Evolutionary conservation across 2,797 vertebrate genomes (phyloP), one percentile per base, ranked within the genome.

Genomic region (Anolis apletophallus): DNA sequence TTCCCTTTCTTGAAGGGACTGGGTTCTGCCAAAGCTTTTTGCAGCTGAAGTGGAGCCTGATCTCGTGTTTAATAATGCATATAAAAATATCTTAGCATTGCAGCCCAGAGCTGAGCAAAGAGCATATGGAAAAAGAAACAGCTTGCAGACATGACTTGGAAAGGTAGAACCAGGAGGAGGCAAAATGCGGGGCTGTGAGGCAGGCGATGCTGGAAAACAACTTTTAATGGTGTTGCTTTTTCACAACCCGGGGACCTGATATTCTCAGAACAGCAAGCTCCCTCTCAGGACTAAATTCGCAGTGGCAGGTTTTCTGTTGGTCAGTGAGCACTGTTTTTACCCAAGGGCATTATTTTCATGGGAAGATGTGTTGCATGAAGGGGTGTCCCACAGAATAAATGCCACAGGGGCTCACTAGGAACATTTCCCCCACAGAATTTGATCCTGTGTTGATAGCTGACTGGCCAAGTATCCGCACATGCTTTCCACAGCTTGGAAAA

Each of bases 21-120:
- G 77, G 73, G 54, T 77, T 81, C 7, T 64, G 36, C 26, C 78
- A 90, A 86, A 1, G 3, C 36, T 88, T 87, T 90, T 52, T 78
- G 88, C 50, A 16, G 59, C 84, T 87, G 78, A 55, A 64, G n/a
- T 86, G 82, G 84, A 89, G 87, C 76, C 71, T 83, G 68, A 29
- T 84, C 83, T 89, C 40, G 40, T 1, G 34, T 89, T 89, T 87
- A 72, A 74, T 54, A 85, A 91, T 40, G 52, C 86, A 88, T 86
- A 69, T 87, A 92, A 85, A 61, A 0, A 54, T 82, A 80, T 16
- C 67, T 93, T 83, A 17, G 57, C 80, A 54, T 7, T 12, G 50
- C 3, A 77, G n/a, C 26, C 78, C 61, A 69, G 71, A 46, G 29
- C 21, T 73, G 69, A 2, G n/a, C 72, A 90, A 87, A 87, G 11